Conservation (phyloP, 1,140 invertebrate genomes). For the Cydia fagiglandana region DNA sequence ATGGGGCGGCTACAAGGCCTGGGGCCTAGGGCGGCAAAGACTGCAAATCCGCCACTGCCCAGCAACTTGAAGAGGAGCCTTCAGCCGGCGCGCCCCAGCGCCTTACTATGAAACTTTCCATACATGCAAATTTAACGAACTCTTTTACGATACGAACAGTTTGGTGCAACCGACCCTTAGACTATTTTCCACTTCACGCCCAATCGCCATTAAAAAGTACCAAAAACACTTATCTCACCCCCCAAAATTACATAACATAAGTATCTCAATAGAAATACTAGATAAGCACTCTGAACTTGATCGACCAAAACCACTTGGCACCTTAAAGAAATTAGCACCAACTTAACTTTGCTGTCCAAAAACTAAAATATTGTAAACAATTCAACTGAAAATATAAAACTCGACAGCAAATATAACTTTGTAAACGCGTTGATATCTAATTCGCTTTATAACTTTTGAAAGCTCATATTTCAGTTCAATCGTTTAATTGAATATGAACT, state of each 20-base stretch:
- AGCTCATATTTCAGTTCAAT: not conserved
- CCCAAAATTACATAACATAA: not conserved
- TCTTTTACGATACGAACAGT: too few species aligned
- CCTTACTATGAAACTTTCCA: too few species aligned
- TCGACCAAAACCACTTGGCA: not conserved
- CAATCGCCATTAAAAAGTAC: not conserved
- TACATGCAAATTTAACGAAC: too few species aligned
- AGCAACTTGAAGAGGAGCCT: too few species aligned
- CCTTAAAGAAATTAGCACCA: not conserved
- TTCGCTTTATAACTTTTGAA: not conserved
- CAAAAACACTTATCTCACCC: constrained; percentile 4
- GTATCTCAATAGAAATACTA: constrained; percentile 4
- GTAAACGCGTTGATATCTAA: not conserved
- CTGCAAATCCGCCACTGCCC: too few species aligned
- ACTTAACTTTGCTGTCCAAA: not conserved
- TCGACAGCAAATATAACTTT: not conserved
- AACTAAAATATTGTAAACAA: not conserved
- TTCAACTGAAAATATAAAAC: not conserved
- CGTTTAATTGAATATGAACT: not conserved
- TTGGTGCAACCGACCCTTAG: too few species aligned
- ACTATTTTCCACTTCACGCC: not conserved
- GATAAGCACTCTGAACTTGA: not conserved
- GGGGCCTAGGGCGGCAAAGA: too few species aligned
- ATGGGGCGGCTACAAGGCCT: too few species aligned
- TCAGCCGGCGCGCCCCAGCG: too few species aligned